A percentile compares a stretch with the other conserved stretches of the same genome.
Evolutionary conservation across 1,140 invertebrate genomes (phyloP).

Genomic region (Melitaea cinxia): DNA sequence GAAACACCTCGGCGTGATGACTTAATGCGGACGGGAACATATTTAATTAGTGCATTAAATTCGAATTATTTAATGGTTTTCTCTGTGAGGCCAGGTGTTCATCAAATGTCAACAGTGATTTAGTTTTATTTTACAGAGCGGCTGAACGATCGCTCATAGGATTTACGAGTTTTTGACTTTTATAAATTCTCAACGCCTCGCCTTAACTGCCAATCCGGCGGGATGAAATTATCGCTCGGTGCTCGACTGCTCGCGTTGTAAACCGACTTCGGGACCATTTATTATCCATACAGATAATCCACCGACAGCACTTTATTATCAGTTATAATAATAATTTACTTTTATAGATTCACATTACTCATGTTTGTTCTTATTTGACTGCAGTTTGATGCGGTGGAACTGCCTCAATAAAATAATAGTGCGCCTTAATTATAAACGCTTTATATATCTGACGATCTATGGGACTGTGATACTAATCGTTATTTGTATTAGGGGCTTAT

Average conservation of each 20-base stretch:
- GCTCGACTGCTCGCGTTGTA: slow-evolving; percentile 65
- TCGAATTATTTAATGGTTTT: slow-evolving; percentile 71
- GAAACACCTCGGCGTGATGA: slow-evolving; percentile 65
- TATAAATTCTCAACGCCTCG: slow-evolving; percentile 72
- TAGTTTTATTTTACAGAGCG: slow-evolving; percentile 70
- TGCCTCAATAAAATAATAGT: slow-evolving; percentile 69
- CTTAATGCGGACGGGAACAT: slow-evolving; percentile 69
- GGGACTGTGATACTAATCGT: slow-evolving; percentile 32
- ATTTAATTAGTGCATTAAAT: slow-evolving; percentile 79
- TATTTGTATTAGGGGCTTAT: slow-evolving; percentile 51
- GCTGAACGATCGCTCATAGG: slow-evolving; percentile 40
- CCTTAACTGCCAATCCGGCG: slow-evolving; percentile 69
- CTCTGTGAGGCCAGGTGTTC: slow-evolving; percentile 65
- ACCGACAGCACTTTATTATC: slow-evolving; percentile 79
- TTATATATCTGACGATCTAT: slow-evolving; percentile 41
- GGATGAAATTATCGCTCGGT: slow-evolving; percentile 69
- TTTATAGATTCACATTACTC: slow-evolving; percentile 79
- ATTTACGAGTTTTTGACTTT: slow-evolving; percentile 79
- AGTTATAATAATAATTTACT: slow-evolving; percentile 81
- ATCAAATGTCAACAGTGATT: slow-evolving; percentile 78
- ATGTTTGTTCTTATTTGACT: slow-evolving; percentile 79
- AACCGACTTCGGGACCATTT: slow-evolving; percentile 67
- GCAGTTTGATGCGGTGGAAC: slow-evolving; percentile 65
- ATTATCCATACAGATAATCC: slow-evolving; percentile 77
- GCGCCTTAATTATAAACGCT: slow-evolving; percentile 57